Conservation (phyloP, 2,888 invertebrate genomes). For the Perithous albicinctus region DNA sequence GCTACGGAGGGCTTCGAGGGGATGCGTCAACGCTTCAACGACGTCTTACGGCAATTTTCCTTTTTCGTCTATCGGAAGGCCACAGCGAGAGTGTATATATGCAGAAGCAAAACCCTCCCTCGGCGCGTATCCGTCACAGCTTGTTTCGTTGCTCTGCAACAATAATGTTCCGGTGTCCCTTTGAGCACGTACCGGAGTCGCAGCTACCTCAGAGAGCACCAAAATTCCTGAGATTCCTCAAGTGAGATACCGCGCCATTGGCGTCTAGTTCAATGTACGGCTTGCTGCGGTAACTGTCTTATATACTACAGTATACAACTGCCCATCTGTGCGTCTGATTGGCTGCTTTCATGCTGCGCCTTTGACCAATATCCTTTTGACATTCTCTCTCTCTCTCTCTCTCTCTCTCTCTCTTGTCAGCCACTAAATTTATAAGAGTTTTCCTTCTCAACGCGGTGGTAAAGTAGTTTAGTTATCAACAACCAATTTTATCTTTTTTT, state of each 20-base stretch:
- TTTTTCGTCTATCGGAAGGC: background rate
- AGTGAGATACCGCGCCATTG: conserved; percentile 47
- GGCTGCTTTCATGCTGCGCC: background rate
- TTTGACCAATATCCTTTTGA: background rate
- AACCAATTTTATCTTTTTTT: too few species aligned
- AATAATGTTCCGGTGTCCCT: conserved; percentile 69
- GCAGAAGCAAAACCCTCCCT: conserved; percentile 5
- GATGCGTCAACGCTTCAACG: background rate
- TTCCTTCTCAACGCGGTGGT: too few species aligned
- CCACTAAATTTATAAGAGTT: too few species aligned
- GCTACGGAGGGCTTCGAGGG: background rate
- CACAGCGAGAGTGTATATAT: background rate
- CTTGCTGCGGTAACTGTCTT: too few species aligned
- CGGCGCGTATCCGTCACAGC: conserved; percentile 4
- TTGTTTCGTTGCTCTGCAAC: conserved; percentile 44
- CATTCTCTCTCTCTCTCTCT: too few species aligned
- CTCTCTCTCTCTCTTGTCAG: too few species aligned
- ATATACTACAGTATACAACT: background rate
- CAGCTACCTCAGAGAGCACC: background rate
- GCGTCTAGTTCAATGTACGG: too few species aligned
- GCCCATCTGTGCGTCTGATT: background rate
- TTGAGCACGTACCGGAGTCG: conserved; percentile 63
- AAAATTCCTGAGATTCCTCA: conserved; percentile 59
- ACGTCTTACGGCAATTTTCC: background rate
- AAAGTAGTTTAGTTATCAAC: too few species aligned